Evolutionary conservation across 2,113 vertebrate genomes (phyloP).

Genomic region (Lepus europaeus): DNA sequence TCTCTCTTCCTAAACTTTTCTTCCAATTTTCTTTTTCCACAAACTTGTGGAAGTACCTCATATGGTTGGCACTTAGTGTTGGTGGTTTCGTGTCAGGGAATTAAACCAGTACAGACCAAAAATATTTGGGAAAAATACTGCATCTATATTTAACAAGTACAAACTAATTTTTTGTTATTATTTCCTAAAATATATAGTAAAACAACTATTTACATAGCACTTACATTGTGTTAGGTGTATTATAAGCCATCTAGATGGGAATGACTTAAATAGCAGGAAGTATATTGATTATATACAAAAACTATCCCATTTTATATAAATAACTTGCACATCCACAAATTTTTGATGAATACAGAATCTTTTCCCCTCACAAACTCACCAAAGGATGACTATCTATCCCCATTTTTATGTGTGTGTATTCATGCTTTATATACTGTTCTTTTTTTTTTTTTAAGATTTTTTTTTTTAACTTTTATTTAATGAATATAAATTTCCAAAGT

Average conservation of each 20-base stretch:
- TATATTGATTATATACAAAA: neutral
- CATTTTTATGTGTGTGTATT: neutral
- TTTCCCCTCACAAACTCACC: neutral
- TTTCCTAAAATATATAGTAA: neutral
- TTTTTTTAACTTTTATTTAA: no score
- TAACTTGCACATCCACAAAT: neutral
- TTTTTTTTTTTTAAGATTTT: neutral
- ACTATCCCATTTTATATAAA: neutral
- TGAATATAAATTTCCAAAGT: no score
- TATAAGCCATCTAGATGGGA: neutral
- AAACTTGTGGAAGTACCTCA: no score
- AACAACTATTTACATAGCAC: neutral
- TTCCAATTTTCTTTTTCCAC: no score
- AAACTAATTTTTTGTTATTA: no score
- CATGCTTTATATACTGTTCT: neutral
- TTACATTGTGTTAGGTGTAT: neutral
- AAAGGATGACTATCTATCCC: neutral
- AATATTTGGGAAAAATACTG: neutral
- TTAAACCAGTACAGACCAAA: neutral
- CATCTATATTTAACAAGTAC: neutral
- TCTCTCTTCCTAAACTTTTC: no score
- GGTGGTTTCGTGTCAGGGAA: neutral
- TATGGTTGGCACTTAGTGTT: neutral
- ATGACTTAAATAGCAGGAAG: neutral
- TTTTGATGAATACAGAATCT: neutral